Percentiles rank a stretch among this genome's conserved stretches.
Evolutionary conservation across 2,888 invertebrate species (phyloP).

Genomic region (Drosophila histrio): DNA sequence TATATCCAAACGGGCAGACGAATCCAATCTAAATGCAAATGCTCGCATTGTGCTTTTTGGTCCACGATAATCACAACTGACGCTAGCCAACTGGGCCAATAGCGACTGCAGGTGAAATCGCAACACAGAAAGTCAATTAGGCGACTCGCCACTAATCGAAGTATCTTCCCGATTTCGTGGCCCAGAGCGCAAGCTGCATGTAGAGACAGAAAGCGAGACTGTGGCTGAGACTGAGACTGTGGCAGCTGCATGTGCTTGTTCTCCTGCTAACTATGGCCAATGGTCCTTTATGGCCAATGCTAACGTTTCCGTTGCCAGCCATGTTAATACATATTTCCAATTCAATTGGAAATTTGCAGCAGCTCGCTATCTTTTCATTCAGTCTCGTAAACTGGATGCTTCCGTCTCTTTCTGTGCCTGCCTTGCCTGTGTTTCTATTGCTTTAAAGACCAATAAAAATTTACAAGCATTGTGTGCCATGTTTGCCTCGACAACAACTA

Average conservation of each 20-base stretch:
- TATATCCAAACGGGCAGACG: slow-evolving; percentile 51
- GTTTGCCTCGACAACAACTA: slow-evolving; percentile 22
- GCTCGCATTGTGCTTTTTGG: slow-evolving; percentile 63
- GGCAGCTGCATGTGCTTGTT: slow-evolving; percentile 16
- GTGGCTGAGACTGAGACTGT: background rate
- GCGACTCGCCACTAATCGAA: slow-evolving; percentile 65
- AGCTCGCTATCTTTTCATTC: slow-evolving; percentile 12
- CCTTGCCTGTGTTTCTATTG: slow-evolving; percentile 45
- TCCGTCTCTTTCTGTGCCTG: background rate
- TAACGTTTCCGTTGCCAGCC: slow-evolving; percentile 4
- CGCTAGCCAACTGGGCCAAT: slow-evolving; percentile 22
- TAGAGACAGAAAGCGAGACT: background rate
- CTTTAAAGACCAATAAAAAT: slow-evolving; percentile 69
- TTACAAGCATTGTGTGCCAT: slow-evolving; percentile 45
- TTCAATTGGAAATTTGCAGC: slow-evolving; percentile 65
- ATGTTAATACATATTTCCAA: slow-evolving; percentile 64
- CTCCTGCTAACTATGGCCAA: slow-evolving; percentile 17
- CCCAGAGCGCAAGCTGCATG: slow-evolving; percentile 7
- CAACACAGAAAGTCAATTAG: slow-evolving; percentile 79
- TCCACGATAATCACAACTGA: slow-evolving; percentile 33
- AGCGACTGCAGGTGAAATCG: slow-evolving; percentile 64
- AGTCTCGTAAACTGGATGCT: background rate
- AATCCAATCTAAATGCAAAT: slow-evolving; percentile 79
- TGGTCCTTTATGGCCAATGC: slow-evolving; percentile 40
- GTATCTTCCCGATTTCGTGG: slow-evolving; percentile 40